Base-by-base conservation (phyloP, 2,797 vertebrate genomes). In the Darevskia nairensis region DNA sequence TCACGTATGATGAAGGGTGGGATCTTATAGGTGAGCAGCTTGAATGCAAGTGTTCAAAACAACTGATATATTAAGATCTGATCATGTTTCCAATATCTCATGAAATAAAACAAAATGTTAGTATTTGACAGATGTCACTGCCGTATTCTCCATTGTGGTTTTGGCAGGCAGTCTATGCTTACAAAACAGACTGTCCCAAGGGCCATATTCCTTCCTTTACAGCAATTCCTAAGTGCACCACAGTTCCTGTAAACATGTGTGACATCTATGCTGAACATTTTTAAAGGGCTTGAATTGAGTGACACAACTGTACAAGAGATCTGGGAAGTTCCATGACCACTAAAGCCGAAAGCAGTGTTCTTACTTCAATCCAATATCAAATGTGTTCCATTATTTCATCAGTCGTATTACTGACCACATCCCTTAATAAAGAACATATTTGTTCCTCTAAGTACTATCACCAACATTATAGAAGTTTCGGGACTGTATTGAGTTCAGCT, bases 111-210 rank as follows among this genome's bases (percentile, higher is more conserved):
- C 35, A 75, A 75, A 87, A 75, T 66, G 39, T 82, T 44, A 79
- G 7, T 4, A 2, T 55, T 41, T 59, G 15, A 32, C 50, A 75
- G 86, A 50, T 41, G 69, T 0, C 0, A 83, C 3, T 92, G 85
- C 85, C 83, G 87, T 89, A 86, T 89, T 94, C 94, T 93, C 87
- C 55, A 80, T 46, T 84, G 85, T 87, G 90, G 90, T 35, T 76
- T 87, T n/a, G 3, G 44, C 86, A 92, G 59, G 61, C 15, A 84
- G 10, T 84, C 44, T 0, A 85, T 87, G 79, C 68, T 88, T 92
- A 50, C 85, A 91, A 93, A 93, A 92, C 83, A 89, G 41, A 55
- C 87, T 55, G 91, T 86, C 32, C 46, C 75, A 90, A 11, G 1
- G 86, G 86, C 46, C 13, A n/a, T 8, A 80, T 44, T 17, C 80